Base-by-base conservation (phyloP, 2,888 invertebrate species). In the Drosophila barbarae region DNA sequence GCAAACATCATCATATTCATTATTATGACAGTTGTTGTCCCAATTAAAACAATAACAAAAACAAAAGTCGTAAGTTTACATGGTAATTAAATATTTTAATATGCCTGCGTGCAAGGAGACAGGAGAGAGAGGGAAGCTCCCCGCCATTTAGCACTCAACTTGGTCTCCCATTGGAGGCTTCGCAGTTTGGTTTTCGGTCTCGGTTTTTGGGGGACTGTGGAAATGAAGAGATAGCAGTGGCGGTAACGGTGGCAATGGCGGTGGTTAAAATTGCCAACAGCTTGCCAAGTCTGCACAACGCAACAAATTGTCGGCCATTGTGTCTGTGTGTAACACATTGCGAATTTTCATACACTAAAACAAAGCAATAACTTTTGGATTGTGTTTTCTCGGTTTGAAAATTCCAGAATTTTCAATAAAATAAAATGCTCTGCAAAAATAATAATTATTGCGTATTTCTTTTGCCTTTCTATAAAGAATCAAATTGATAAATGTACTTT, bases 61-160 rank as follows among this genome's bases (percentile, higher is more conserved):
- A 82, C 84, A 81, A 78, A 81, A 78, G 78, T 81, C 80, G 77
- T 84, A 85, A 80, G 80, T 85, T 85, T 86, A 85, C 86, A 84
- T 85, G 84, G 84, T 84, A 85, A 85, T 85, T 85, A 85, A 85
- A 86, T 85, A 86, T 86, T 85, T 86, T 86, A 77, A 86, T 85
- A 85, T 82, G 84, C 81, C 84, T 76, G 69, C 60, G 64, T 58
- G 71, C 59, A 10, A 3, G 30, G 18, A 30, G 21, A 9, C 30
- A 10, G 23, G 42, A 1, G 28, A 6, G 36, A 3, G 28, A 26
- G 3, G 3, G 15, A 18, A 3, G 21, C 44, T 42, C 35, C 42
- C 51, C 61, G 9, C 42, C 63, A 61, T 63, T 63, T 63, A 44
- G 61, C 61, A 44, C 50, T 61, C 63, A 41, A 50, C 50, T 38